A percentile compares a stretch with the other conserved stretches of the same genome.
phyloP scores from a whole-genome alignment of 2,797 vertebrate genomes.

The Australoheros facetus region DNA sequence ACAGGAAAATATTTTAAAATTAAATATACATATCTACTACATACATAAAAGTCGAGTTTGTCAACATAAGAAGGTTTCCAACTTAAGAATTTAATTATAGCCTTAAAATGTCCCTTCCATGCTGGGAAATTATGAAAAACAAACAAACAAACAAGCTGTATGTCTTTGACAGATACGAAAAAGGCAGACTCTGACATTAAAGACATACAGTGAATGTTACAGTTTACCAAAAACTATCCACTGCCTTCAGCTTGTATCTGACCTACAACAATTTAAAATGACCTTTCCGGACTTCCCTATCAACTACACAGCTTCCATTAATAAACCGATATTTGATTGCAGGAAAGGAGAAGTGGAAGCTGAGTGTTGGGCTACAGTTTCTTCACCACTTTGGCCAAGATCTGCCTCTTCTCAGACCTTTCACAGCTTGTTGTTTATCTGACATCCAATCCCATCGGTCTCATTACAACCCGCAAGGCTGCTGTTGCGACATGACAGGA shows the following conservation, averaged over 20 bases:
- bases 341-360: neutral
- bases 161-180: conserved; percentile 34
- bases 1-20: neutral
- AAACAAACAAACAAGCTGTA: neutral
- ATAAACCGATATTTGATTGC: neutral
- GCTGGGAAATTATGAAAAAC: conserved; percentile 21
- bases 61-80: neutral
- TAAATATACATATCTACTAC: neutral
- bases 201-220: neutral
- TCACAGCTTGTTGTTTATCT: conserved; percentile 5
- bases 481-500: conserved; percentile 20
- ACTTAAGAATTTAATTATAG: neutral
- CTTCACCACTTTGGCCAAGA: neutral
- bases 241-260: neutral
- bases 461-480: conserved; percentile 16
- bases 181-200: neutral
- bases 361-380: neutral
- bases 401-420: conserved; percentile 1
- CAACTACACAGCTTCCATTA: neutral
- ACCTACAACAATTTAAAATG: neutral
- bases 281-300: conserved; percentile 12
- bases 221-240: neutral
- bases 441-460: conserved; percentile 35
- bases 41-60: neutral
- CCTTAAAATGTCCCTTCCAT: conserved; percentile 5